Base-by-base conservation (phyloP, 2,113 vertebrate genomes). In the Poeciliopsis retropinna region DNA sequence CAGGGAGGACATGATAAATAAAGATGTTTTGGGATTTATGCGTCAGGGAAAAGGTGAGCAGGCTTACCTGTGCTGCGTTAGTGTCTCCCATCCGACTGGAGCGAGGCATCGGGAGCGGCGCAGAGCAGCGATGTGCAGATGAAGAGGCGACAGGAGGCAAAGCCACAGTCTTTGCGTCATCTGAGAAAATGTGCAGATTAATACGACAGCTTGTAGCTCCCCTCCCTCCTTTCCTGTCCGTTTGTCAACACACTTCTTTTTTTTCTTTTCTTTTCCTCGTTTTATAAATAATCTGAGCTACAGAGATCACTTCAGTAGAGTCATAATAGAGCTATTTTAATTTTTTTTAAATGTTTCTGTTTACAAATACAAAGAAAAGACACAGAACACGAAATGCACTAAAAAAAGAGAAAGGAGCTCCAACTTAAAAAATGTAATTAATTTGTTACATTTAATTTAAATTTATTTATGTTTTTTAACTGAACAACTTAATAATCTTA, bases 141-240 rank as follows among this genome's bases (percentile, higher is more conserved):
- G 84, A 78, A 73, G 79, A 85, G 73, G 72, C 65, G 74, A 72
- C 68, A 70, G 62, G 81, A 86, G 78, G 87, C 84, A 66, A 86
- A 92, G 81, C 87, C 91, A 83, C 75, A 85, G 85, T 87, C 91
- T 78, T 89, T 94, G 89, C 92, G 92, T 94, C 93, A 94, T 94
- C 92, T 93, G 93, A 91, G 92, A 83, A 92, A 94, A 94, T 88
- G 88, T 80, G 67, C 91, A 93, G 94, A 94, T 95, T 94, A 95
- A 90, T 91, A 83, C 85, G 85, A 90, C 87, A 89, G 89, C 88
- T 91, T 92, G 87, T 78, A 77, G 74, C 77, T 75, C 81, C 60
- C 65, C 67, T 73, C 66, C 82, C 83, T 73, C 39, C 60, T 54
- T 32, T 51, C 27, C n/a, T 22, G 25, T 69, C 76, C 60, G 12